Evolutionary conservation across 1,140 invertebrate genomes (phyloP).

Genomic region (Lucilia sericata): DNA sequence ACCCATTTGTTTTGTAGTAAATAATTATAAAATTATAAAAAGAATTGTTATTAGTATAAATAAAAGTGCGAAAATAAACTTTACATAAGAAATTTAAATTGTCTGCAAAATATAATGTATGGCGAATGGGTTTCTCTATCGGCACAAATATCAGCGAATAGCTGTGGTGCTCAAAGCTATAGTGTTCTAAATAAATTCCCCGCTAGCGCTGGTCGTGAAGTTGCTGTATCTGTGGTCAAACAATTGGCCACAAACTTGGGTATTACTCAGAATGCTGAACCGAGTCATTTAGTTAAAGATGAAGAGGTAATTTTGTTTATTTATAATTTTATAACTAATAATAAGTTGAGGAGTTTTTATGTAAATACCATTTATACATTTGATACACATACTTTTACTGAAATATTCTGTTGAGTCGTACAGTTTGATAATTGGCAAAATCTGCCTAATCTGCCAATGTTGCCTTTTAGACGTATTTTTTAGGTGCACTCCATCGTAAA

Average conservation of each 20-base stretch:
- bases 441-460: too few relatives aligned
- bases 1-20: not conserved
- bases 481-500: too few relatives aligned
- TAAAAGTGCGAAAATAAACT: not conserved
- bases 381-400: too few relatives aligned
- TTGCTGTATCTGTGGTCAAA: slow-evolving; percentile 85
- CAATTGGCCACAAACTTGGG: slow-evolving; percentile 83
- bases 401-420: too few relatives aligned
- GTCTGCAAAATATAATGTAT: slow-evolving; percentile 73
- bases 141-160: slow-evolving; percentile 75
- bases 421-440: too few relatives aligned
- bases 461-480: too few relatives aligned
- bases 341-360: too few relatives aligned
- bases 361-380: too few relatives aligned
- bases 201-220: slow-evolving; percentile 80
- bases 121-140: slow-evolving; percentile 87
- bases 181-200: slow-evolving; percentile 92
- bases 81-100: not conserved
- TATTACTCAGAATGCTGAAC: slow-evolving; percentile 80
- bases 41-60: not conserved
- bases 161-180: slow-evolving; percentile 74
- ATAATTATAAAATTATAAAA: not conserved
- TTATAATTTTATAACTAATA: not conserved
- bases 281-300: slow-evolving; percentile 80
- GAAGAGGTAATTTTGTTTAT: slow-evolving; percentile 73